Percentiles rank a stretch among this genome's conserved stretches.
phyloP scores from a whole-genome alignment of 2,113 vertebrate species.

The Bagarius yarrelli region DNA sequence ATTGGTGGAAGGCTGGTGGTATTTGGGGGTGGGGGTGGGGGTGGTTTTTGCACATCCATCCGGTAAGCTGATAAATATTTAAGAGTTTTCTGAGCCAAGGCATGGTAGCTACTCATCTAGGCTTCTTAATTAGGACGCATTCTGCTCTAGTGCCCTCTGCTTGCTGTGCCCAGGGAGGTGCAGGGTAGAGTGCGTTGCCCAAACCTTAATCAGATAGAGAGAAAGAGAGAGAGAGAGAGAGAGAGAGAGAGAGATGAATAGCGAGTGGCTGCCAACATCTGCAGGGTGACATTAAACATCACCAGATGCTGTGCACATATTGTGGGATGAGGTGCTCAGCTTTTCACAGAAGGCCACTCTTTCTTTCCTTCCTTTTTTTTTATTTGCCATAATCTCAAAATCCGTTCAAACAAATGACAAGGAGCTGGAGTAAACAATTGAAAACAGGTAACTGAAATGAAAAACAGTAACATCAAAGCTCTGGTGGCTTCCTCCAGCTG shows the following conservation, averaged over 20 bases:
- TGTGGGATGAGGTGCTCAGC: conserved; percentile 54
- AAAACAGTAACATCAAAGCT: conserved; percentile 32
- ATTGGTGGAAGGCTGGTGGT: conserved; percentile 25
- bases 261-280: conserved; percentile 49
- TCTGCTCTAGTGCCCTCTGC: conserved; percentile 57
- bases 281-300: conserved; percentile 64
- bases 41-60: conserved; percentile 50
- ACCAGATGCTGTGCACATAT: conserved; percentile 60
- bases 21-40: conserved; percentile 13
- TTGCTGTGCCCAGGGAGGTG: conserved; percentile 40
- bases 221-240: conserved; percentile 22
- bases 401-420: conserved; percentile 59
- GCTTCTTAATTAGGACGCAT: conserved; percentile 57
- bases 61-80: conserved; percentile 59
- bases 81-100: conserved; percentile 52
- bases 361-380: conserved; percentile 45
- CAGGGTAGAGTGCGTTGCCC: conserved; percentile 36
- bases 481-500: conserved; percentile 24
- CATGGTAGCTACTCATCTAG: conserved; percentile 50
- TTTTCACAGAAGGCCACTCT: conserved; percentile 53
- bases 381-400: conserved; percentile 58
- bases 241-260: conserved; percentile 36
- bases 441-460: conserved; percentile 48
- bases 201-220: conserved; percentile 37
- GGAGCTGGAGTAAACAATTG: conserved; percentile 50